phyloP scores from a whole-genome alignment of 2,113 vertebrate species.

The Aegotheles bennettii region DNA sequence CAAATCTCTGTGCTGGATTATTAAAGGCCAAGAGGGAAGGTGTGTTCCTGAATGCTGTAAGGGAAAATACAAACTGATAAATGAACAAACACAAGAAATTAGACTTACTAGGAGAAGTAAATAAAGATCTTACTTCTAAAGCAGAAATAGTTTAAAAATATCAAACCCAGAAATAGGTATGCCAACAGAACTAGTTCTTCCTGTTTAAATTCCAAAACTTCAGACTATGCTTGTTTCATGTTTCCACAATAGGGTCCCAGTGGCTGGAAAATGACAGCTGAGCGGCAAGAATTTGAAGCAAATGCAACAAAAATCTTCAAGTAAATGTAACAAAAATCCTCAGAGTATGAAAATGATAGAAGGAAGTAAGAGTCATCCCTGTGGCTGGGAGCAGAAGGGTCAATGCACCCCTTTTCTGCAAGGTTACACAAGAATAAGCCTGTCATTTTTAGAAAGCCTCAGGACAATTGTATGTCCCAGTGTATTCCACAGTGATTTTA shows the following conservation, averaged over 20 bases:
- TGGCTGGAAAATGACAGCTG: not conserved
- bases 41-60: not conserved
- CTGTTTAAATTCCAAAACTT: not conserved
- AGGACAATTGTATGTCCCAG: not conserved
- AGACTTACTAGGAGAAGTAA: not conserved
- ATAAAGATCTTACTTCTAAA: not conserved
- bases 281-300: not conserved
- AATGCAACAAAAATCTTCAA: not conserved
- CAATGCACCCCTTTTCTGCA: not conserved
- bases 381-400: not conserved
- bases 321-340: not conserved
- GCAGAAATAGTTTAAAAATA: too few species aligned
- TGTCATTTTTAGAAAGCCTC: not conserved
- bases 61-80: not conserved
- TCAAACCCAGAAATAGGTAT: not conserved
- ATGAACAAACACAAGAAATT: not conserved
- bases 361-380: not conserved
- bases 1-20: not conserved
- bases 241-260: not conserved
- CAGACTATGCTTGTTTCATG: not conserved
- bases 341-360: not conserved
- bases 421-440: not conserved
- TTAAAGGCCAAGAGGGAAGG: not conserved
- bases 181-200: not conserved
- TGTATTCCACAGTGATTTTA: not conserved